phyloP scores from a whole-genome alignment of 2,797 vertebrate species.

The Apogon talboti region DNA sequence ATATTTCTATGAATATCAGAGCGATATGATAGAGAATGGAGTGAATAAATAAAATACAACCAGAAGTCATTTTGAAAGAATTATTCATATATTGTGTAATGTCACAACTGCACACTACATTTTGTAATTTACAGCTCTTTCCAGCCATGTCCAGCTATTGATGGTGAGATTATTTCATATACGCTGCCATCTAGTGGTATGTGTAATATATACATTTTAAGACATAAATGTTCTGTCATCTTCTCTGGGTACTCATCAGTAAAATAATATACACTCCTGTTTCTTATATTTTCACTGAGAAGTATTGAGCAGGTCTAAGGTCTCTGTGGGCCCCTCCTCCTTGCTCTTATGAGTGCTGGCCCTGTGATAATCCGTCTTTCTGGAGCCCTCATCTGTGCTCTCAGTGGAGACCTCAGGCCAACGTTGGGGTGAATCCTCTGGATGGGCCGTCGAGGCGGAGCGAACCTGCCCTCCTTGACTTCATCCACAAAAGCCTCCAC shows the following conservation, averaged over 20 bases:
- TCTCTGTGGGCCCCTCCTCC: constrained; percentile 50
- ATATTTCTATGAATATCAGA: not conserved
- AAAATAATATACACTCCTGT: constrained; percentile 6
- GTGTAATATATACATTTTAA: not conserved
- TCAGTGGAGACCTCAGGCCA: constrained; percentile 49
- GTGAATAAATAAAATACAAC: not conserved
- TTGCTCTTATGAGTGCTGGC: constrained; percentile 32
- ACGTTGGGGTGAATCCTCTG: constrained; percentile 31
- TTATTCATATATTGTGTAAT: not conserved
- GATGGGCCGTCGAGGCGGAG: constrained; percentile 29
- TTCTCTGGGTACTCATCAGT: constrained; percentile 1
- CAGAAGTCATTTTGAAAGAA: not conserved
- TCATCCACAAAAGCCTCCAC: constrained; percentile 86
- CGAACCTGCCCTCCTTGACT: constrained; percentile 70
- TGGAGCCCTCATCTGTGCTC: constrained; percentile 49
- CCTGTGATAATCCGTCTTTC: constrained; percentile 25
- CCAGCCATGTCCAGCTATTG: not conserved
- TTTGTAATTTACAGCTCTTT: not conserved
- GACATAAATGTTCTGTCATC: too few species aligned
- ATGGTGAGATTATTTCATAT: constrained; percentile 1
- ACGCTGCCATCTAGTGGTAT: constrained; percentile 50
- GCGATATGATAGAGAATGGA: not conserved
- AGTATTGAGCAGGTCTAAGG: constrained; percentile 28
- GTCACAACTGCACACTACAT: not conserved
- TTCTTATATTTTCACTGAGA: constrained; percentile 7